phyloP scores from a whole-genome alignment of 1,140 invertebrate species.

The Panagrolaimus sp. region DNA sequence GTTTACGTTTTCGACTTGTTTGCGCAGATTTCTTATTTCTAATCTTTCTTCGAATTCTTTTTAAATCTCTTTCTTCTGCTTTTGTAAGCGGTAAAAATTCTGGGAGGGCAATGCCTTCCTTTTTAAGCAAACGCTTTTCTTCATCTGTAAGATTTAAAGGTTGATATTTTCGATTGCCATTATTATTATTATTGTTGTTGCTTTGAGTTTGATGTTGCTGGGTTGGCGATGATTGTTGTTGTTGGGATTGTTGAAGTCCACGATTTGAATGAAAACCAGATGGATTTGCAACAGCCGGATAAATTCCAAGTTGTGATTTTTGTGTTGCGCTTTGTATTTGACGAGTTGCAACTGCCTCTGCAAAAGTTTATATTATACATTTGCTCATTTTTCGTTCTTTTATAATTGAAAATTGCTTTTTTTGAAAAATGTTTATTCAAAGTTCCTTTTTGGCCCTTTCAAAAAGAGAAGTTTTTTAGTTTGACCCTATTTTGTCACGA shows the following conservation, averaged over 20 bases:
- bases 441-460: no score
- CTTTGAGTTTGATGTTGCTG: not conserved
- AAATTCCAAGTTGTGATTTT: constrained; percentile 12
- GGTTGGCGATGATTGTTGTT: not conserved
- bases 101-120: constrained; percentile 88
- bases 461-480: no score
- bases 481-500: no score
- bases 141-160: constrained; percentile 75
- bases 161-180: constrained; percentile 45
- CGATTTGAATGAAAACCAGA: constrained; percentile 15
- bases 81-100: constrained; percentile 88
- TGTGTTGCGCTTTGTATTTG: no score
- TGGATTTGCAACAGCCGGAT: constrained; percentile 13
- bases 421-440: no score
- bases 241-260: not conserved
- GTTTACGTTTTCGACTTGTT: constrained; percentile 56
- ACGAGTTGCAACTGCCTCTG: not conserved
- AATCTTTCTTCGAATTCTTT: constrained; percentile 96
- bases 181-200: no score
- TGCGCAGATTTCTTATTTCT: constrained; percentile 75
- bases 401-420: no score
- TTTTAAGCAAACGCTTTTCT: constrained; percentile 72
- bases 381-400: not conserved
- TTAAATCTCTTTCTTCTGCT: constrained; percentile 91
- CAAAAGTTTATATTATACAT: not conserved